Evolutionary conservation across 2,888 invertebrate genomes (phyloP).

Genomic region (Tinea pellionella): DNA sequence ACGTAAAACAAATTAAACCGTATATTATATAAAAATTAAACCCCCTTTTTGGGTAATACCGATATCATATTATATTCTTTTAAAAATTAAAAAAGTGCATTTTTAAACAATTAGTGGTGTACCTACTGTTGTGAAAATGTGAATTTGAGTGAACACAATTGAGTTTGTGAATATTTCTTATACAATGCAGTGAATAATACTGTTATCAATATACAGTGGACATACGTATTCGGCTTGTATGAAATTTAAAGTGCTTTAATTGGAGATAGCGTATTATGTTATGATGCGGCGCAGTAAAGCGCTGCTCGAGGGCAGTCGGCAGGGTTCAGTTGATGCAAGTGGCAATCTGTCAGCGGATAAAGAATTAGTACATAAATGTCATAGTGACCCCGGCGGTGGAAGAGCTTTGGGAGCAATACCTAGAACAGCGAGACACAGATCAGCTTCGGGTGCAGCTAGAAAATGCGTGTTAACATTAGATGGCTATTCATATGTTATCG

Average conservation of each 20-base stretch:
- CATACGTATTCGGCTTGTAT: neutral
- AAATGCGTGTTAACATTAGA: constrained; percentile 87
- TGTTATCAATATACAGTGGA: neutral
- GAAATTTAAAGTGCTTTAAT: constrained; percentile 5
- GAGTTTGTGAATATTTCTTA: too few species aligned
- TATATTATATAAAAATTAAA: neutral
- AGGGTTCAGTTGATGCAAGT: constrained; percentile 59
- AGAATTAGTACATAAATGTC: constrained; percentile 76
- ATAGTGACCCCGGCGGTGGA: constrained; percentile 74
- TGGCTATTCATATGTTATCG: constrained; percentile 90
- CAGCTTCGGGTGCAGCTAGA: constrained; percentile 71
- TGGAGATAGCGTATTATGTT: constrained; percentile 57
- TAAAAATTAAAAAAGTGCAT: neutral
- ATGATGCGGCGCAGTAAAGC: constrained; percentile 62
- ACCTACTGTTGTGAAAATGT: neutral
- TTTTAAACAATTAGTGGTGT: neutral
- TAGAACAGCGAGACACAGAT: constrained; percentile 48
- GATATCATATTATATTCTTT: too few species aligned
- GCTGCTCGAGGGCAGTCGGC: constrained; percentile 57
- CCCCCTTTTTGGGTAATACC: too few species aligned
- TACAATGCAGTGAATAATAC: neutral
- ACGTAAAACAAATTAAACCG: neutral
- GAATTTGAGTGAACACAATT: neutral
- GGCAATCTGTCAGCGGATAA: constrained; percentile 48
- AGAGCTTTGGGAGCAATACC: constrained; percentile 49